Evolutionary conservation across 2,888 invertebrate species (phyloP), one percentile per base, ranked within the genome.

Genomic region (Callyntrura guangdongensis): DNA sequence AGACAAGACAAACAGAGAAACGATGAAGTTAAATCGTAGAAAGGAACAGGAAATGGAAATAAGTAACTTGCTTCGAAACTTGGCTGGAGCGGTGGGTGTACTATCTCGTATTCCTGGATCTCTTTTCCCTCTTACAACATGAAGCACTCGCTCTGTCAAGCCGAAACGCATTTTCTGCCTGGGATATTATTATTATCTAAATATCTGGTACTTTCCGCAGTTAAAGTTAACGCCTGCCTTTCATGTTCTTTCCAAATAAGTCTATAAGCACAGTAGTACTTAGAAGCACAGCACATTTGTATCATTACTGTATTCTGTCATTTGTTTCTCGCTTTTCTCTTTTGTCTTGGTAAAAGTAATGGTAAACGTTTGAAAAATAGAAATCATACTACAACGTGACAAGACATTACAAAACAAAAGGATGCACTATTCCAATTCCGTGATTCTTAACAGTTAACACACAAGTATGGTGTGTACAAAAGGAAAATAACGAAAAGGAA

Each of bases 331-430:
- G 1, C 14, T 61, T 61, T 22, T 22, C 61, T 22, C 20, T 61
- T 22, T 12, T 4, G 4, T 61, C 20, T 12, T 61, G 61, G 22
- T 2, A 6, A 4, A 22, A 17, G n/a, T n/a, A 69, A 84, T 69
- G 27, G 72, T 64, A 56, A 84, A 20, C 17, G 56, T n/a, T 72
- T 85, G 67, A 84, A 84, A 69, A 22, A 84, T 47, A 61, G 22
- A 47, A 47, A 67, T 84, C 72, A 85, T 72, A 27, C 47, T 49
- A 47, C 12, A 85, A 85, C 85, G 85, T 85, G 72, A 85, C 85
- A 85, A 67, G 85, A 36, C 72, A 20, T 74, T 8, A 49, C 27
- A 84, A n/a, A n/a, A n/a, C n/a, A n/a, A 67, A 84, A 53, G 61
- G 20, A 61, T 61, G 61, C 20, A 5, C 61, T 12, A 61, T 61